A percentile compares a stretch with the other conserved stretches of the same genome.
Evolutionary conservation across 2,113 vertebrate genomes (phyloP).

Genomic region (Ammospiza caudacuta): DNA sequence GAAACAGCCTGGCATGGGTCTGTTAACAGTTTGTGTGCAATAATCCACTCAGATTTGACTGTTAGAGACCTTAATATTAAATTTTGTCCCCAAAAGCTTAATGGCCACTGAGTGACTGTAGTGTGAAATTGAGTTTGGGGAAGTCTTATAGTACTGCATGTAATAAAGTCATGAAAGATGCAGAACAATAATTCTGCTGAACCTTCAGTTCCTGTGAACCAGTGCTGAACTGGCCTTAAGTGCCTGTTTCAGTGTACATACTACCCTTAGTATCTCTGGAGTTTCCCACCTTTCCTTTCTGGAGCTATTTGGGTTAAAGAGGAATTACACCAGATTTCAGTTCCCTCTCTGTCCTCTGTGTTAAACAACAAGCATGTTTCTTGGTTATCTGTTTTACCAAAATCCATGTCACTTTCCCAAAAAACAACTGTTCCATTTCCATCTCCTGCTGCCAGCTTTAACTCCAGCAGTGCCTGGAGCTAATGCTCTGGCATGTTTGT

Average conservation of each 20-base stretch:
- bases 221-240: not conserved
- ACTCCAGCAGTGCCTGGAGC: conserved; percentile 19
- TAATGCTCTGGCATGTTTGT: conserved; percentile 44
- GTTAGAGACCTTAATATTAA: not conserved
- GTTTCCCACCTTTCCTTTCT: not conserved
- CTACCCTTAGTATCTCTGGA: not conserved
- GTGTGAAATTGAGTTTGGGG: not conserved
- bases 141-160: no score
- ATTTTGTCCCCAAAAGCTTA: not conserved
- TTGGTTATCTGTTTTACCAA: conserved; percentile 13
- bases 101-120: not conserved
- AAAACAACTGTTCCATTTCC: not conserved
- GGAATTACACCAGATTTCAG: not conserved
- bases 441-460: conserved; percentile 42
- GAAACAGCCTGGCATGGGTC: not conserved
- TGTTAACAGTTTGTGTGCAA: not conserved
- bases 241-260: not conserved
- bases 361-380: not conserved
- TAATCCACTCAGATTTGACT: not conserved
- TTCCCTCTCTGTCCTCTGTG: not conserved
- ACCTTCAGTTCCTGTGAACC: not conserved
- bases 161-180: not conserved
- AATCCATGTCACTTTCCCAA: not conserved
- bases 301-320: not conserved
- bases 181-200: not conserved